Evolutionary conservation across 2,888 invertebrate species (phyloP).

Genomic region (Calameuta filiformis): DNA sequence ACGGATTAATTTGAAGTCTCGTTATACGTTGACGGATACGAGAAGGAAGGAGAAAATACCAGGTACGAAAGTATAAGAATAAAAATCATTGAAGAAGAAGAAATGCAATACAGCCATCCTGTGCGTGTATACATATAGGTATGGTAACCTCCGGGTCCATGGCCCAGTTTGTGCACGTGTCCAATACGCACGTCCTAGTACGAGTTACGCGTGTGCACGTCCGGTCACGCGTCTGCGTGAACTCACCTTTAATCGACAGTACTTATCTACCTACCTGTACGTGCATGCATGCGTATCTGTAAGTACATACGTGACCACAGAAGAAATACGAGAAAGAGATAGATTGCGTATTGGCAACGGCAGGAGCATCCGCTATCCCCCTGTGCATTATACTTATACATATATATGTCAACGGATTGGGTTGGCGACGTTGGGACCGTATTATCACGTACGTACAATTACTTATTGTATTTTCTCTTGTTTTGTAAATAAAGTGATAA

Average conservation of each 20-base stretch:
- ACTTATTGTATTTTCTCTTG: too few species aligned
- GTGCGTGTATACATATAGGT: neutral
- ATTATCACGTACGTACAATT: too few species aligned
- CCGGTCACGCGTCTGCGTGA: neutral
- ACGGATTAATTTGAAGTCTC: neutral
- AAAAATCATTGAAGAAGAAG: neutral
- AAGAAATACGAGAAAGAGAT: neutral
- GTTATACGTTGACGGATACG: neutral
- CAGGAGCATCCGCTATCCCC: neutral
- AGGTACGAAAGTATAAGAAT: neutral
- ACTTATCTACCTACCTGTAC: slow-evolving; percentile 7
- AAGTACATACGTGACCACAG: neutral
- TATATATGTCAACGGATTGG: too few species aligned
- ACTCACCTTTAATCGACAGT: slow-evolving; percentile 18
- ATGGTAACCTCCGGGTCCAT: slow-evolving; percentile 32
- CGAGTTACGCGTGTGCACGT: neutral
- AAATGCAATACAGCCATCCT: neutral
- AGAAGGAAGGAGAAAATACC: neutral
- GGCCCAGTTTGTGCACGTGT: slow-evolving; percentile 34
- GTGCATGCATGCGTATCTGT: neutral
- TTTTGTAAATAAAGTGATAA: too few species aligned
- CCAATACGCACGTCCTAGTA: slow-evolving; percentile 2
- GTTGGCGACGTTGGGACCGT: too few species aligned
- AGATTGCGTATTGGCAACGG: neutral
- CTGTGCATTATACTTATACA: neutral